Base-by-base conservation (phyloP, 2,888 invertebrate genomes). In the Mimachlamys varia region DNA sequence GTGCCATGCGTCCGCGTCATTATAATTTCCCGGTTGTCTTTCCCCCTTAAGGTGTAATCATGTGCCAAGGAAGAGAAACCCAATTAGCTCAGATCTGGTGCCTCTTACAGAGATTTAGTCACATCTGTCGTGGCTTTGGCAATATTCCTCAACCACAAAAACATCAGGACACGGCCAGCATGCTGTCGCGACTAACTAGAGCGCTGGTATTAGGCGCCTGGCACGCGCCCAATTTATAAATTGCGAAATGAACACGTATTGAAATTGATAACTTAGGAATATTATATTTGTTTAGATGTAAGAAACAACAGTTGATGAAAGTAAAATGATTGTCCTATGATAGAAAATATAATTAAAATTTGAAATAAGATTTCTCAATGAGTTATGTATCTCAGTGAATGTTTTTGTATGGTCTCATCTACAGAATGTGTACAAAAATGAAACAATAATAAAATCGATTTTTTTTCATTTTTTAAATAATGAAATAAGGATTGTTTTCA, bases 21-120 rank as follows among this genome's bases (percentile, higher is more conserved):
- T 76, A 76, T 58, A 76, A 76, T 27, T 33, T 33, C 33, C 76
- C 76, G 76, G 33, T 22, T 76, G 33, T 76, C 76, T 76, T 7
- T 33, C 76, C 10, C 76, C 76, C 76, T 27, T 76, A 76, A 76
- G 76, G 76, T 76, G 76, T 76, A 76, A 76, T 76, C 33, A 76
- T 76, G 76, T 76, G 27, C 76, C 76, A 76, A 76, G 76, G 76
- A 76, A 76, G 33, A 76, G 76, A 76, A 76, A 76, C 76, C 76
- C 76, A 76, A 76, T 76, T 76, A 76, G 76, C 76, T 76, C 76
- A 76, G 15, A 76, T 76, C 76, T 76, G 76, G 33, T 76, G 76
- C 76, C 76, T 76, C 27, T 76, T 76, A 76, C 27, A 33, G 13
- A 76, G 76, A 76, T 76, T 76, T 76, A 76, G 76, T 33, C 76